A percentile compares a stretch with the other conserved stretches of the same genome.
These are phyloP conservation scores for Vicugna pacos DNA, from an alignment of 2,113 vertebrate genomes.

Conservation along the genomic window DNA sequence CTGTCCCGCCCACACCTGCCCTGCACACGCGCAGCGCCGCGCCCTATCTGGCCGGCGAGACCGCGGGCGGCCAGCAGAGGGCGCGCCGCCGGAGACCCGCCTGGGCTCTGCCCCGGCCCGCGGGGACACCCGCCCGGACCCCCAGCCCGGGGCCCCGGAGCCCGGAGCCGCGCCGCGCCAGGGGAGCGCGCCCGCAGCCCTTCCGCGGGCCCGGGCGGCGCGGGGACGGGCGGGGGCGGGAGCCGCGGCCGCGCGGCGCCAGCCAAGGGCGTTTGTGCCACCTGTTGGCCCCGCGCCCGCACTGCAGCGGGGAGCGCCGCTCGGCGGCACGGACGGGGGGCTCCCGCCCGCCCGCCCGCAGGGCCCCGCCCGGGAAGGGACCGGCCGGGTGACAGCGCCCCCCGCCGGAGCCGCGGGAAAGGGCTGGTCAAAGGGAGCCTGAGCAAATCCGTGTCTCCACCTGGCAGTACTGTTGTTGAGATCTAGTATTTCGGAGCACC, in stretches of 20 bases:
- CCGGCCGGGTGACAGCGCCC: background rate
- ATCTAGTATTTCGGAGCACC: background rate
- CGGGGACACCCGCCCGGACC: too few species aligned
- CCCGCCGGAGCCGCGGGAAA: background rate
- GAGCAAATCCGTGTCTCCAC: background rate
- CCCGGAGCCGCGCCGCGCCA: fast-evolving
- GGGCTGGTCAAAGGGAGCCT: background rate
- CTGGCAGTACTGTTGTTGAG: too few species aligned
- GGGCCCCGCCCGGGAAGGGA: background rate
- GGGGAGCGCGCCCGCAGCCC: background rate
- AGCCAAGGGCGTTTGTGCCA: constrained; percentile 90
- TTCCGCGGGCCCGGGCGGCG: too few species aligned
- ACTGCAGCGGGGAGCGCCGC: constrained; percentile 81
- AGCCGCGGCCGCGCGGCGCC: constrained; percentile 75
- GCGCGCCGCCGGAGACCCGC: background rate
- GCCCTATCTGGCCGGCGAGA: background rate
- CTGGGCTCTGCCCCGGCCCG: fast-evolving
- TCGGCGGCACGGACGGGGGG: fast-evolving
- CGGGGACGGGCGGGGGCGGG: background rate
- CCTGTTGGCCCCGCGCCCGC: constrained; percentile 89
- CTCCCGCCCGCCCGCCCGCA: too few species aligned
- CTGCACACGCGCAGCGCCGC: fast-evolving
- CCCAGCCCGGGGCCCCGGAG: fast-evolving
- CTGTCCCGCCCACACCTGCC: background rate
- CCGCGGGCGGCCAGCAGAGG: constrained; percentile 2